Conservation (phyloP, 2,113 vertebrate genomes). For the Hemibagrus wyckioides region DNA sequence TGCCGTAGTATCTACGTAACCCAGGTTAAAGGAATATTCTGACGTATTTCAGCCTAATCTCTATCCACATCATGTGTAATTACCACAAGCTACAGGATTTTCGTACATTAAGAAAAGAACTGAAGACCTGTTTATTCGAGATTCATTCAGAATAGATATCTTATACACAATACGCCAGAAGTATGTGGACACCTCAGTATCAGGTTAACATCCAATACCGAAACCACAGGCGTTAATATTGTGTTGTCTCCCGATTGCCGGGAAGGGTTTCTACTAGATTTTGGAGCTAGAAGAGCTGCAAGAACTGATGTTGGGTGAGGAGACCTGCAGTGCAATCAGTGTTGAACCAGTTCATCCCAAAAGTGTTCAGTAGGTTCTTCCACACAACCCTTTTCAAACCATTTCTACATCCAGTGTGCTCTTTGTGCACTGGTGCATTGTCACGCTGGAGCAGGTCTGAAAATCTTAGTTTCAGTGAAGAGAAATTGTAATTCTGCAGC, state of each 20-base stretch:
- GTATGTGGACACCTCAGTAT: background rate
- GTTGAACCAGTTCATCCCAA: background rate
- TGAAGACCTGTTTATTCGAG: background rate
- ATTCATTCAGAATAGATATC: background rate
- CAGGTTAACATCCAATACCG: no score
- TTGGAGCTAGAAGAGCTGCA: background rate
- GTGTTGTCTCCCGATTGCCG: rapidly evolving
- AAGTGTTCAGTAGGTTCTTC: background rate
- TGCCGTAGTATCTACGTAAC: background rate
- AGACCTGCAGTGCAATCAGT: background rate
- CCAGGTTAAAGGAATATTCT: background rate
- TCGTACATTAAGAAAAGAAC: background rate
- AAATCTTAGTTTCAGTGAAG: background rate
- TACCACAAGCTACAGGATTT: background rate
- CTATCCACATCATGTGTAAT: background rate
- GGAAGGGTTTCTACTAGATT: background rate
- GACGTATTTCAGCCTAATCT: background rate
- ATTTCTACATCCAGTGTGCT: background rate
- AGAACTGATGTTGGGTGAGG: background rate
- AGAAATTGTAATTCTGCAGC: background rate
- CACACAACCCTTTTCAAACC: background rate
- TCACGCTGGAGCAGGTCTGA: background rate
- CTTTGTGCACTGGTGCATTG: background rate
- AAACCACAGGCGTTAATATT: background rate
- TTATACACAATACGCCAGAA: no score